Conservation (phyloP, 1,140 invertebrate species). For the Drosophila elegans region DNA sequence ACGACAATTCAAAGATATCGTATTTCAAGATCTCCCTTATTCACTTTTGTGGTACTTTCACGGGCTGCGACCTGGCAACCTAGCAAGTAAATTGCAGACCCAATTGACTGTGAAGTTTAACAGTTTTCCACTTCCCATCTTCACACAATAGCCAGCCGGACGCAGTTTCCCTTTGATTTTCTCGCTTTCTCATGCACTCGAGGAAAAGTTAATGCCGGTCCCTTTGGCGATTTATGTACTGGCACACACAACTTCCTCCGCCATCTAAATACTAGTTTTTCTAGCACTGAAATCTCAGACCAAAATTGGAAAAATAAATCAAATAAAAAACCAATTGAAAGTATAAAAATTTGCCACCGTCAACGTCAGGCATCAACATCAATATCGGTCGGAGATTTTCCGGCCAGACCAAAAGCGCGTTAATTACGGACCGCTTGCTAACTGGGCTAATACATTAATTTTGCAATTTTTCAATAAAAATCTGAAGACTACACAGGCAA, state of each 20-base stretch:
- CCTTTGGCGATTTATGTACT: constrained; percentile 48
- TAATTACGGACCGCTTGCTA: constrained; percentile 55
- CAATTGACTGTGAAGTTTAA: constrained; percentile 64
- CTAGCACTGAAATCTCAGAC: constrained; percentile 30
- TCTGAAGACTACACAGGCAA: constrained; percentile 9
- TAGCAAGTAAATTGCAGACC: constrained; percentile 31
- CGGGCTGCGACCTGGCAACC: constrained; percentile 13
- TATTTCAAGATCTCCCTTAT: constrained; percentile 11
- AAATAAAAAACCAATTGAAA: constrained; percentile 30
- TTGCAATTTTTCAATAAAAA: constrained; percentile 65
- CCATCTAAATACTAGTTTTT: constrained; percentile 32
- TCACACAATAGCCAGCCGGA: constrained; percentile 46
- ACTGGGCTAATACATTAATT: constrained; percentile 62
- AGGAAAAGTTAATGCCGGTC: constrained; percentile 50
- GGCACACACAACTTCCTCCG: constrained; percentile 28
- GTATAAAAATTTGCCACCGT: constrained; percentile 58
- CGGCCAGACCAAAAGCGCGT: constrained; percentile 47
- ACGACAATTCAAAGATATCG: constrained; percentile 13
- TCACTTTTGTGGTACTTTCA: constrained; percentile 10
- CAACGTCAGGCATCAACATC: constrained; percentile 55
- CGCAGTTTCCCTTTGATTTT: constrained; percentile 47
- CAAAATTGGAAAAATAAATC: neutral
- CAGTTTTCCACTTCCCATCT: constrained; percentile 28
- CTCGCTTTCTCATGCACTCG: constrained; percentile 65
- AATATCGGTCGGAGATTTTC: constrained; percentile 35